Evolutionary conservation across 1,140 invertebrate species (phyloP).

Genomic region (Goniozus legneri): DNA sequence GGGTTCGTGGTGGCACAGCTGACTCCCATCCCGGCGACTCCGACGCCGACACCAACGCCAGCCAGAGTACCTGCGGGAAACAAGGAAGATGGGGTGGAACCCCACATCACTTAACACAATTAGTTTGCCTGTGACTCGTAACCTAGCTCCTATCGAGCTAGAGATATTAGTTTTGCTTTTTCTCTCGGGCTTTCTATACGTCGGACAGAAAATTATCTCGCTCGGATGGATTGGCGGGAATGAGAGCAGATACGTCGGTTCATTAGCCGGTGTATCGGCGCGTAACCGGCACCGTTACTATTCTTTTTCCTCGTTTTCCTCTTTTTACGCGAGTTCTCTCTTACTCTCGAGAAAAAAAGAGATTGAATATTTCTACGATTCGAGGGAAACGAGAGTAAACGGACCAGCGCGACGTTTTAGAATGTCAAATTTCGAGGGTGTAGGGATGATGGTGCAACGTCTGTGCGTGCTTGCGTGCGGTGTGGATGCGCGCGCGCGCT

Average conservation of each 20-base stretch:
- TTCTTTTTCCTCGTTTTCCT: slow-evolving; percentile 3
- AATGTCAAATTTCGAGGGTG: no score
- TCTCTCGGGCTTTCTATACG: no score
- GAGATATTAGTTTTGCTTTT: no score
- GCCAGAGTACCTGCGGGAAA: slow-evolving; percentile 61
- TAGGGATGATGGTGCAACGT: not conserved
- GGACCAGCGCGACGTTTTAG: no score
- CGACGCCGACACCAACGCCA: slow-evolving; percentile 67
- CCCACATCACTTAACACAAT: slow-evolving; percentile 65
- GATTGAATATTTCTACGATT: not conserved
- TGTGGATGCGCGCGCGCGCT: slow-evolving; percentile 6
- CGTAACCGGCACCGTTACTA: slow-evolving; percentile 21
- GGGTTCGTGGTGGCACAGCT: slow-evolving; percentile 71
- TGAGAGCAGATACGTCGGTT: slow-evolving; percentile 20
- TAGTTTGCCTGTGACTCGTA: slow-evolving; percentile 47
- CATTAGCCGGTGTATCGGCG: slow-evolving; percentile 20
- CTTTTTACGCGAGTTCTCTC: not conserved
- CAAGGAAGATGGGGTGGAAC: slow-evolving; percentile 60
- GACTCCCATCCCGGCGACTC: slow-evolving; percentile 56
- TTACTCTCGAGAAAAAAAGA: not conserved
- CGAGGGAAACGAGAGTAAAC: not conserved
- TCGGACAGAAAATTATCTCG: no score
- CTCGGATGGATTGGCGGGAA: slow-evolving; percentile 6
- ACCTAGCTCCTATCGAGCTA: slow-evolving; percentile 24
- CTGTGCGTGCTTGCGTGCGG: not conserved